Evolutionary conservation across 2,113 vertebrate genomes (phyloP).

Genomic region (Penelope pileata): DNA sequence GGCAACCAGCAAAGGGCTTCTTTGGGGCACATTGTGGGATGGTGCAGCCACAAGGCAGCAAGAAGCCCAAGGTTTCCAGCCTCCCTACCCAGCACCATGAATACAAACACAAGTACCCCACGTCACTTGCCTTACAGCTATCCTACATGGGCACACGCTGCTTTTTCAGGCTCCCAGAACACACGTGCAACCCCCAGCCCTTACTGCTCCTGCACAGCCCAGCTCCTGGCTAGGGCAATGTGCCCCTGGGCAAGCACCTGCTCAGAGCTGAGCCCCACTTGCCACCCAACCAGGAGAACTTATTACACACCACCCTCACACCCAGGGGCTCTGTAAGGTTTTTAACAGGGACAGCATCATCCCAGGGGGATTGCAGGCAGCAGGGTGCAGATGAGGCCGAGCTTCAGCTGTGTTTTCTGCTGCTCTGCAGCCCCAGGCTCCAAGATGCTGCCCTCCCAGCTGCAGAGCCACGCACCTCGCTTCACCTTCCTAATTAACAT

Average conservation of each 20-base stretch:
- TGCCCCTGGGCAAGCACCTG: accelerated
- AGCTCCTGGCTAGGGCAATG: background rate
- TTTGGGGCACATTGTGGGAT: accelerated
- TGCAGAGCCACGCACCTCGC: background rate
- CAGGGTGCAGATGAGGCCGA: background rate
- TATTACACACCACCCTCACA: background rate
- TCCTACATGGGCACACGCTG: accelerated
- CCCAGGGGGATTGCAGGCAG: background rate
- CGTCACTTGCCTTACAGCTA: background rate
- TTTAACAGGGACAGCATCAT: accelerated
- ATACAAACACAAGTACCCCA: accelerated
- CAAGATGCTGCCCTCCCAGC: background rate
- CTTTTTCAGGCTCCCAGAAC: accelerated
- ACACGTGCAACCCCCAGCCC: accelerated
- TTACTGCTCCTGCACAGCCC: background rate
- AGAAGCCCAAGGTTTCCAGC: accelerated
- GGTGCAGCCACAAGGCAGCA: accelerated
- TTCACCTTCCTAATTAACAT: background rate
- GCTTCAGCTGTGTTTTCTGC: background rate
- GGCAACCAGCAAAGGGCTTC: background rate
- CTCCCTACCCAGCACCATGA: accelerated
- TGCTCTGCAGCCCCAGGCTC: background rate
- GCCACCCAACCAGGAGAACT: background rate
- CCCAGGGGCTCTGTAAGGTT: background rate
- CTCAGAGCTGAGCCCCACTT: background rate